Percentiles rank a stretch among this genome's conserved stretches.
These are phyloP conservation scores for Vulpes vulpes DNA, from an alignment of 2,113 vertebrate genomes.

Conservation along the genomic window DNA sequence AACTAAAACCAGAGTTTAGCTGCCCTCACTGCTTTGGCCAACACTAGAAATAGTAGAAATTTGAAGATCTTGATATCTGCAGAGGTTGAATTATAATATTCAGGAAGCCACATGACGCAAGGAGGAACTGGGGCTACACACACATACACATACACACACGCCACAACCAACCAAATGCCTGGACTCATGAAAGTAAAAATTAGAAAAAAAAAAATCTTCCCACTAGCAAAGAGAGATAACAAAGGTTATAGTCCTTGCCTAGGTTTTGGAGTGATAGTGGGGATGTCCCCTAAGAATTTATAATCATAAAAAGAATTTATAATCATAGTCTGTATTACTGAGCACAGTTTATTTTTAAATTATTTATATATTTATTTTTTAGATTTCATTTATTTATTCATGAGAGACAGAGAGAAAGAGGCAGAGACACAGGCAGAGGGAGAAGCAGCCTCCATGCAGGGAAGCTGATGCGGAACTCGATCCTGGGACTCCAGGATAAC, in stretches of 20 bases:
- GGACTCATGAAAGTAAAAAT: neutral
- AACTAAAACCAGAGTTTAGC: neutral
- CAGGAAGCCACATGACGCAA: neutral
- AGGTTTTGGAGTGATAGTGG: neutral
- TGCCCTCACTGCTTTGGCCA: neutral
- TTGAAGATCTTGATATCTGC: neutral
- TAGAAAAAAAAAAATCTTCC: neutral
- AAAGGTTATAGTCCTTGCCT: neutral
- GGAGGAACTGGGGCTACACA: neutral
- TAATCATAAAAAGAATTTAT: neutral
- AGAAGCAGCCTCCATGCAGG: no score
- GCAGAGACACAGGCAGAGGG: no score
- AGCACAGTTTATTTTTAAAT: neutral
- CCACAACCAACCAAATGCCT: neutral
- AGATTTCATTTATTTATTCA: no score
- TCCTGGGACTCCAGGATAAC: no score
- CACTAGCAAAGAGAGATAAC: neutral
- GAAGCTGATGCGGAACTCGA: no score
- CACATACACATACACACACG: neutral
- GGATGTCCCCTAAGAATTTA: neutral
- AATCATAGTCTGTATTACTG: neutral
- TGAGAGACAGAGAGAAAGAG: no score
- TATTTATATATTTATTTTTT: no score
- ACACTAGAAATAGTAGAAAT: neutral
- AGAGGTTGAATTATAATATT: neutral